These are phyloP conservation scores for Drosophila nigromelanica DNA, from an alignment of 1,140 invertebrate species.

Conservation along the genomic window DNA sequence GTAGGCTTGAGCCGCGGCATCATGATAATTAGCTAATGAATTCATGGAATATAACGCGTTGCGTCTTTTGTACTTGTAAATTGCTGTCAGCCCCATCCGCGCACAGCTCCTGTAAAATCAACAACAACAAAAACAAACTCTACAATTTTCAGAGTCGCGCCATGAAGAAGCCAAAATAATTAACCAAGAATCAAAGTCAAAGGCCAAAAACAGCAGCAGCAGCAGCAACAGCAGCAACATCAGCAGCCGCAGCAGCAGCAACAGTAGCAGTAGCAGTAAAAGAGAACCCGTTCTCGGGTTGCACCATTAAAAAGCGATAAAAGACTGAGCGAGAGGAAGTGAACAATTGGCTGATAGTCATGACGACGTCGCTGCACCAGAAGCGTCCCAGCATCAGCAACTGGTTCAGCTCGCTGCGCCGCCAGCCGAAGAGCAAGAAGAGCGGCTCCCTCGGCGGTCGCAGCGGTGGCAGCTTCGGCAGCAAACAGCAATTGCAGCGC, in stretches of 20 bases:
- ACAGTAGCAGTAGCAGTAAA: not conserved
- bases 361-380: conserved; percentile 72
- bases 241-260: not conserved
- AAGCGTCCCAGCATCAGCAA: conserved; percentile 87
- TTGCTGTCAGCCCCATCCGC: conserved; percentile 29
- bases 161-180: conserved; percentile 56
- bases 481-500: conserved; percentile 79
- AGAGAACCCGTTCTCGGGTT: conserved; percentile 16
- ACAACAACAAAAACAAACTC: conserved; percentile 33
- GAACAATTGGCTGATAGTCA: conserved; percentile 35
- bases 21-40: conserved; percentile 58
- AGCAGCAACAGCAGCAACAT: not conserved
- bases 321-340: conserved; percentile 49
- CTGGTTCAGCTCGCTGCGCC: conserved; percentile 91
- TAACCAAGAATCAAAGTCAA: conserved; percentile 15
- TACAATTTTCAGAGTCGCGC: conserved; percentile 54
- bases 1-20: conserved; percentile 13
- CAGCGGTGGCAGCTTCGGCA: conserved; percentile 55
- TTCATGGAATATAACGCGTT: conserved; percentile 36
- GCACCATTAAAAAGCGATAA: conserved; percentile 5
- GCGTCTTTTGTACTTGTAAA: conserved; percentile 66
- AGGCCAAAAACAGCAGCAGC: conserved; percentile 10
- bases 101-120: not conserved
- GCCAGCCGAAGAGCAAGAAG: conserved; percentile 86
- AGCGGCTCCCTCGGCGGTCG: conserved; percentile 22